Evolutionary conservation across 2,797 vertebrate genomes (phyloP), one percentile per base, ranked within the genome.

Genomic region (Monodelphis domestica): DNA sequence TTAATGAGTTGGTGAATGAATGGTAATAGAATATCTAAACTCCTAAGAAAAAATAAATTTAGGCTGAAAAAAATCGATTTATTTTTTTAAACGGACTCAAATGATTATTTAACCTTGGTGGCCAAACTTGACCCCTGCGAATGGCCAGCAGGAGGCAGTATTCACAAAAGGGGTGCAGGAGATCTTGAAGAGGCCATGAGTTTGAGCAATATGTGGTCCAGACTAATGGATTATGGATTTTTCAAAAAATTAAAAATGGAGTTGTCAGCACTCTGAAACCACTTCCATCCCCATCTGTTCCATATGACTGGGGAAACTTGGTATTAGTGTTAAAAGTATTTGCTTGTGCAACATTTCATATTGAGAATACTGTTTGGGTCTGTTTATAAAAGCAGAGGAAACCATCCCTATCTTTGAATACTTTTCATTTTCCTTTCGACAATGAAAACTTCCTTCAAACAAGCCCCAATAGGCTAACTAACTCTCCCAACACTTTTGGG

Each of bases 121-220:
- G 97, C 94, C 88, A 90, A 78, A 92, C 2, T 2, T 0, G n/a
- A 59, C 78, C 91, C 53, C 88, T 95, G 3, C 92, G 70, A 91
- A 63, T 92, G 70, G 63, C 97, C 97, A 45, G 98, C 96, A 98
- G 98, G 98, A 96, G 97, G 98, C 95, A 95, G 96, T 26, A 93
- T 94, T 94, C 96, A 92, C 96, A 97, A 96, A 93, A 9, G 70
- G 94, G 96, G 97, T 0, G 28, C 29, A 70, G 94, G 92, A 93
- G 94, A 53, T 87, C 90, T 54, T 45, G 89, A 78, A 89, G 78
- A 89, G 88, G 55, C 87, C 94, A 63, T 84, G 96, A 94, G 21
- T 21, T 0, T 51, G 89, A 93, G 95, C 93, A 94, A 92, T 94
- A 95, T 53, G 78, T 93, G 91, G 92, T 90, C 94, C 89, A 96